Evolutionary conservation across 1,140 invertebrate genomes (phyloP).

Genomic region (Penaeus chinensis): DNA sequence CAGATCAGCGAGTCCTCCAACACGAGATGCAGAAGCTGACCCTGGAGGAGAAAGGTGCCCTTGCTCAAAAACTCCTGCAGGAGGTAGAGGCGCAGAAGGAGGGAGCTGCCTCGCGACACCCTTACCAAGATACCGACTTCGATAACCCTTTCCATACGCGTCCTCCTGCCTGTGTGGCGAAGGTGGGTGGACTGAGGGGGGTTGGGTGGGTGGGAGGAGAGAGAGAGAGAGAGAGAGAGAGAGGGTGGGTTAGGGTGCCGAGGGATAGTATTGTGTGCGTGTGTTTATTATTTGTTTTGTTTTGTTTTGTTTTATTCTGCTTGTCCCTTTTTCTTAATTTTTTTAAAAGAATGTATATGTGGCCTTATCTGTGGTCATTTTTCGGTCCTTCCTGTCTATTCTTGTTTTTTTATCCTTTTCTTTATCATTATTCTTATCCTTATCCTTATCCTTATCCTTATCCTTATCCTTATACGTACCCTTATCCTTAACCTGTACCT

Average conservation of each 20-base stretch:
- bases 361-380: background rate
- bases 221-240: no score
- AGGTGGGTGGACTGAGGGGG: no score
- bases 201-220: no score
- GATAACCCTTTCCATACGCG: conserved; percentile 34
- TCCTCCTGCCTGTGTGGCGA: background rate
- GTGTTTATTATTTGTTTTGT: no score
- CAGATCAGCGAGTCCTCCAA: background rate
- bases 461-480: background rate
- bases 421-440: background rate
- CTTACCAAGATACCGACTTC: conserved; percentile 29
- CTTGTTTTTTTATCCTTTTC: no score
- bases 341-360: background rate
- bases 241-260: no score
- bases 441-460: background rate
- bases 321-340: background rate
- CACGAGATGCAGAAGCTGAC: conserved; percentile 5
- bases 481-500: background rate
- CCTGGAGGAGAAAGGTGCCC: background rate
- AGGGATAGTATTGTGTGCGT: no score
- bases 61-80: background rate
- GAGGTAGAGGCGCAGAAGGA: background rate
- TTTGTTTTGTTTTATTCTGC: no score
- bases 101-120: background rate
- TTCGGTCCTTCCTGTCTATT: background rate